Base-by-base conservation (phyloP, 2,888 invertebrate genomes). In the Spodoptera littoralis region DNA sequence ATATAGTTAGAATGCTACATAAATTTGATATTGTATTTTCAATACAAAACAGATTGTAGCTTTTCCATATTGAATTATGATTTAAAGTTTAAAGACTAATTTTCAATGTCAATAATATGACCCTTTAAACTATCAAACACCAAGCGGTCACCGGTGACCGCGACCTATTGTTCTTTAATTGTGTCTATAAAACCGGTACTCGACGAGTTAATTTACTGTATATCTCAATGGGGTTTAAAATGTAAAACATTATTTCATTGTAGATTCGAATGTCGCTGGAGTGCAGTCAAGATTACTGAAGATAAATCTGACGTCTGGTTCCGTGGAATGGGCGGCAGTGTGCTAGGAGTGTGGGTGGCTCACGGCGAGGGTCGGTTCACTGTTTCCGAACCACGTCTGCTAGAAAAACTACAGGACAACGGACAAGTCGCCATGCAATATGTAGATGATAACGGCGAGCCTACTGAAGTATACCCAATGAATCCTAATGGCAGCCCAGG, bases 291-390 rank as follows among this genome's bases (percentile, higher is more conserved):
- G 76, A 96, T 99, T 65, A 95, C 96, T 50, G 95, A 96, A 72
- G 88, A 88, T 53, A 85, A 84, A 3, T 96, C 96, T 0, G 95
- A 98, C 3, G 97, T 99, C 1, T 98, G 99, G 99, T 94, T 99
- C 78, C 91, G 95, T 57, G 98, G 96, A n/a, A 98, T 99, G 98
- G 96, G 96, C 61, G 97, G 96, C 36, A 96, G 97, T n/a, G 94
- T 97, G 1, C 95, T 99, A n/a, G 99, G 99, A 2, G 97, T 99
- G 77, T 99, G 99, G 99, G 96, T 98, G 2, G 98, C 99, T 3
- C 99, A 99, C 88, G 99, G 98, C 0, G 99, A 99, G 94, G 99
- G 99, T 73, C 95, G 96, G 71, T 97, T 97, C 82, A 94, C 96
- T 0, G 96, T 96, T 79, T 92, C 95, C 12, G 92, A 95, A 44